phyloP scores from a whole-genome alignment of 2,888 invertebrate species.

The Galerucella pusilla region DNA sequence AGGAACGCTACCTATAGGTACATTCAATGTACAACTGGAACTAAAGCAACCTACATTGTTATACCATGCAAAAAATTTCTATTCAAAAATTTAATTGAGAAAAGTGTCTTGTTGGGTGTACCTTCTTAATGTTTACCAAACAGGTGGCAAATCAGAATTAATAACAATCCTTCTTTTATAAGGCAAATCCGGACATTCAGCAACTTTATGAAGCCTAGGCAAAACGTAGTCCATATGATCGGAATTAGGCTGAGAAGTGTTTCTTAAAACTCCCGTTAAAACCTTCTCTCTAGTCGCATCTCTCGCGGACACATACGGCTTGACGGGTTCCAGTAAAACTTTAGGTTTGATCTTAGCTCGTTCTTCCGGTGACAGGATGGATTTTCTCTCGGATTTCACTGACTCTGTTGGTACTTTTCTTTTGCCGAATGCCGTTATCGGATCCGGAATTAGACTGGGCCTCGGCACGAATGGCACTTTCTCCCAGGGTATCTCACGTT shows the following conservation, averaged over 20 bases:
- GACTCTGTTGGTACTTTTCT: conserved; percentile 62
- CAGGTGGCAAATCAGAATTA: conserved; percentile 62
- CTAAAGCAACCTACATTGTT: too few relatives aligned
- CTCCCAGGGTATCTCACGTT: conserved; percentile 84
- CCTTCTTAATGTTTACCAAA: conserved; percentile 46
- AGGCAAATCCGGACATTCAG: conserved; percentile 64
- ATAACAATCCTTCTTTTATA: conserved; percentile 67
- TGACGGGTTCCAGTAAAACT: conserved; percentile 71
- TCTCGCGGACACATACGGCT: conserved; percentile 76
- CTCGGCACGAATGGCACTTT: conserved; percentile 89
- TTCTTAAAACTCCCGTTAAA: conserved; percentile 70
- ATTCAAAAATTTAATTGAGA: neutral
- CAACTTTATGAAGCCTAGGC: conserved; percentile 71
- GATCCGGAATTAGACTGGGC: conserved; percentile 85
- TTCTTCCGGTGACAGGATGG: conserved; percentile 69
- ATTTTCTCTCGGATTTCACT: conserved; percentile 56
- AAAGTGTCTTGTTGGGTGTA: conserved; percentile 24
- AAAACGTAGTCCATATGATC: conserved; percentile 74
- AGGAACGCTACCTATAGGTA: too few relatives aligned
- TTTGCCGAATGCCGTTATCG: conserved; percentile 86
- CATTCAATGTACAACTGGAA: too few relatives aligned
- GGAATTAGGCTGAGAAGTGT: conserved; percentile 67
- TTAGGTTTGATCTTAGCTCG: conserved; percentile 73
- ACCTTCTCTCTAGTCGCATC: conserved; percentile 75
- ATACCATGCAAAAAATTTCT: neutral